phyloP scores from a whole-genome alignment of 2,797 vertebrate genomes.

The Huso huso region DNA sequence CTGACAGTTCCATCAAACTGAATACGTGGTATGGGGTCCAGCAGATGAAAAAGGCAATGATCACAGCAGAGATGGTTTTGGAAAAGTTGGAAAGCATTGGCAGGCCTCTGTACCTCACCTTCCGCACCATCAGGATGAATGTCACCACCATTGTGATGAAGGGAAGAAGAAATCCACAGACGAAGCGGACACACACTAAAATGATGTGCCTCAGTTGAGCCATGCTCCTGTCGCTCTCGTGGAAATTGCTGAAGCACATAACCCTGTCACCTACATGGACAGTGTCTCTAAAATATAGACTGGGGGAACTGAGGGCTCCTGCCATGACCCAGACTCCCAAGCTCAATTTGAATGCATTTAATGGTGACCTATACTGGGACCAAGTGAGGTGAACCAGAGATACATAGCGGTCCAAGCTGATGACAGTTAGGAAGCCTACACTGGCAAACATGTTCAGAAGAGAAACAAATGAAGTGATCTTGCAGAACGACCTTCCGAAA shows the following conservation, averaged over 20 bases:
- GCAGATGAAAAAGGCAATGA: slow-evolving; percentile 85
- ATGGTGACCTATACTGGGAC: slow-evolving; percentile 53
- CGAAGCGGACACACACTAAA: slow-evolving; percentile 71
- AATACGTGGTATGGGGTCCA: slow-evolving; percentile 88
- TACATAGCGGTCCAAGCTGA: slow-evolving; percentile 83
- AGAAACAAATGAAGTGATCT: slow-evolving; percentile 82
- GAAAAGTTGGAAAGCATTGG: slow-evolving; percentile 74
- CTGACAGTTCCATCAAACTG: slow-evolving; percentile 78
- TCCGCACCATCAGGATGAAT: slow-evolving; percentile 67
- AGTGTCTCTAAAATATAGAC: slow-evolving; percentile 77
- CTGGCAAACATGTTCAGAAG: slow-evolving; percentile 93
- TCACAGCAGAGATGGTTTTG: slow-evolving; percentile 73
- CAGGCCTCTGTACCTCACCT: slow-evolving; percentile 47
- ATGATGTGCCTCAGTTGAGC: slow-evolving; percentile 60
- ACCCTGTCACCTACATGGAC: slow-evolving; percentile 51
- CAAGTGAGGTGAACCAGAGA: slow-evolving; percentile 67
- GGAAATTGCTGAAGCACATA: slow-evolving; percentile 87
- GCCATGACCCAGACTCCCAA: slow-evolving; percentile 68
- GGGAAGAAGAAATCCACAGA: slow-evolving; percentile 79
- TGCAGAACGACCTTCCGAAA: slow-evolving; percentile 80
- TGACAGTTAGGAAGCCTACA: slow-evolving; percentile 81
- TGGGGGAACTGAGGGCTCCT: slow-evolving; percentile 62
- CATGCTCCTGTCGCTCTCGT: slow-evolving; percentile 44
- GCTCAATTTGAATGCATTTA: slow-evolving; percentile 54
- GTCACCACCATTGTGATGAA: slow-evolving; percentile 77